phyloP scores from a whole-genome alignment of 1,140 invertebrate species.

The Palaemon carinicauda region DNA sequence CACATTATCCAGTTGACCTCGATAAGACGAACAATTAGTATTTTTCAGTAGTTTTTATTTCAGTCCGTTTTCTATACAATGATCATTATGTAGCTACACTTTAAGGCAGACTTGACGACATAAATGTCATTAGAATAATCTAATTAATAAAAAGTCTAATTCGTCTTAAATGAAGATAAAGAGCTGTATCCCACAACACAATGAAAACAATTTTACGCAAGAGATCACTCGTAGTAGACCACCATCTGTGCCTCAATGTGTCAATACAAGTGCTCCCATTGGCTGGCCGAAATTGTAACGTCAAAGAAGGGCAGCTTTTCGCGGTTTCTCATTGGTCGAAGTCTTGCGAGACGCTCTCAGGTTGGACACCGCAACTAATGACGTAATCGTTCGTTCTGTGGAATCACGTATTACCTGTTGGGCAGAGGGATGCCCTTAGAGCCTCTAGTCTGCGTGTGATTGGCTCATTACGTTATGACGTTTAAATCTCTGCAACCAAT shows the following conservation, averaged over 20 bases:
- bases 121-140: background rate
- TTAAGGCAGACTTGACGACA: too few relatives aligned
- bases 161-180: background rate
- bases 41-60: too few relatives aligned
- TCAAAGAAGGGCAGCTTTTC: background rate
- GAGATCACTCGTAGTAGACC: constrained; percentile 28
- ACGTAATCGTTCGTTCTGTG: too few relatives aligned
- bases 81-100: too few relatives aligned
- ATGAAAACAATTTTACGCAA: constrained; percentile 37
- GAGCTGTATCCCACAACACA: background rate
- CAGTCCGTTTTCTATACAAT: background rate
- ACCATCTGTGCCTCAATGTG: constrained; percentile 17
- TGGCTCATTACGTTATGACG: too few relatives aligned
- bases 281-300: constrained; percentile 12
- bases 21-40: background rate
- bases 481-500: too few relatives aligned
- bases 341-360: too few relatives aligned
- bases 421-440: too few relatives aligned
- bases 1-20: constrained; percentile 27
- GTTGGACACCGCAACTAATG: too few relatives aligned
- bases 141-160: background rate
- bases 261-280: constrained; percentile 22
- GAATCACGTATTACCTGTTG: too few relatives aligned
- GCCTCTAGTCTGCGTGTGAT: too few relatives aligned
- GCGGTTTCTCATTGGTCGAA: too few relatives aligned